Base-by-base conservation (phyloP, 2,888 invertebrate genomes). In the Amphimallon solstitiale region DNA sequence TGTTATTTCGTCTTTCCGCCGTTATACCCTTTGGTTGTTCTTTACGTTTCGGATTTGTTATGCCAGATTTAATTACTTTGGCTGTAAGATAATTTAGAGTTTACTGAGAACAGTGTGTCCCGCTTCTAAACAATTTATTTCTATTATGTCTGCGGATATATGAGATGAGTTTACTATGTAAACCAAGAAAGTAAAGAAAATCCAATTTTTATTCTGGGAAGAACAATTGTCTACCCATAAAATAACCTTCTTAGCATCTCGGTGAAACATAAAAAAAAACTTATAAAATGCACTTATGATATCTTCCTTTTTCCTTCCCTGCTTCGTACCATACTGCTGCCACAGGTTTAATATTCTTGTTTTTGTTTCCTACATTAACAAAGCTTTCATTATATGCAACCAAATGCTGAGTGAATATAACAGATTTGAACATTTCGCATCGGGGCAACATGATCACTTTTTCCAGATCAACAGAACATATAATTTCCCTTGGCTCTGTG, bases 51-150 rank as follows among this genome's bases (percentile, higher is more conserved):
- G n/a, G n/a, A n/a, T n/a, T n/a, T n/a, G n/a, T n/a, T n/a, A n/a
- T n/a, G n/a, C n/a, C n/a, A n/a, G n/a, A n/a, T n/a, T n/a, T n/a
- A n/a, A n/a, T n/a, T n/a, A n/a, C n/a, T n/a, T n/a, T n/a, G n/a
- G n/a, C n/a, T n/a, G n/a, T n/a, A n/a, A n/a, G n/a, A n/a, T n/a
- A n/a, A n/a, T n/a, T n/a, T n/a, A n/a, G n/a, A n/a, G n/a, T n/a
- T n/a, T n/a, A n/a, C n/a, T n/a, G n/a, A n/a, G n/a, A n/a, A n/a
- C n/a, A n/a, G 76, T 77, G 40, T 77, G 78, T 37, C 76, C 75
- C 12, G 63, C 60, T 63, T 73, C 73, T 45, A 77, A 71, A 65
- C 73, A 77, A 63, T 70, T 71, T 12, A 71, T 38, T 61, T 49
- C 40, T 12, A 71, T 15, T 19, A 6, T 38, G 15, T 67, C 45